These are phyloP conservation scores for Pteronura brasiliensis DNA, from an alignment of 2,113 vertebrate genomes.

Conservation along the genomic window DNA sequence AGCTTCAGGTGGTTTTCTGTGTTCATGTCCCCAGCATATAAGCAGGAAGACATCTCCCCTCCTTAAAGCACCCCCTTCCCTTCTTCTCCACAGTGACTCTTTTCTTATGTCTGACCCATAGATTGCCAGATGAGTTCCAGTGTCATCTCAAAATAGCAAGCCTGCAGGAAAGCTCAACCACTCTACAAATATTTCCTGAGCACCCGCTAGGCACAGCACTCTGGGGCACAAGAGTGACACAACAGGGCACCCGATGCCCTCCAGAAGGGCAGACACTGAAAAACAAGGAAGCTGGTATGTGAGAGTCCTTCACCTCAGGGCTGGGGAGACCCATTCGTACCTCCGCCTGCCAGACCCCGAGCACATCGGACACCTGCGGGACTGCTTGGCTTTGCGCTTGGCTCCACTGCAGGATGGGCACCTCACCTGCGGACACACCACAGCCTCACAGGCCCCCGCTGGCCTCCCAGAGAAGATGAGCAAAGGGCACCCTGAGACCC, in stretches of 20 bases:
- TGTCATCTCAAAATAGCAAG: neutral
- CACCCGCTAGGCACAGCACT: neutral
- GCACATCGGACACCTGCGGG: conserved; percentile 60
- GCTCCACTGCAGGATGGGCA: conserved; percentile 55
- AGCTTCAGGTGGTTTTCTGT: neutral
- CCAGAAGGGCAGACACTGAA: neutral
- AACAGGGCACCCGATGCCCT: rapidly evolving
- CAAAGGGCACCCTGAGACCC: neutral
- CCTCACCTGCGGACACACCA: neutral
- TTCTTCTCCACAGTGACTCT: neutral
- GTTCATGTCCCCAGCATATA: rapidly evolving
- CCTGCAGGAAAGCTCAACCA: neutral
- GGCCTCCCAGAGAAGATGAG: neutral
- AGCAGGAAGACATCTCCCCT: neutral
- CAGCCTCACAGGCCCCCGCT: neutral
- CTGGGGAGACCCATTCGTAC: neutral
- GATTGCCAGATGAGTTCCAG: neutral
- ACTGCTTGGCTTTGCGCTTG: conserved; percentile 35
- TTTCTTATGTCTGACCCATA: neutral
- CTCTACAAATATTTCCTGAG: neutral
- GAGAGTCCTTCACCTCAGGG: too few species aligned
- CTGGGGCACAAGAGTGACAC: neutral
- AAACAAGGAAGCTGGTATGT: neutral
- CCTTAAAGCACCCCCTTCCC: neutral
- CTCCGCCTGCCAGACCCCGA: conserved; percentile 62